These are phyloP conservation scores for Caloenas nicobarica DNA, from an alignment of 2,113 vertebrate species.

Conservation along the genomic window DNA sequence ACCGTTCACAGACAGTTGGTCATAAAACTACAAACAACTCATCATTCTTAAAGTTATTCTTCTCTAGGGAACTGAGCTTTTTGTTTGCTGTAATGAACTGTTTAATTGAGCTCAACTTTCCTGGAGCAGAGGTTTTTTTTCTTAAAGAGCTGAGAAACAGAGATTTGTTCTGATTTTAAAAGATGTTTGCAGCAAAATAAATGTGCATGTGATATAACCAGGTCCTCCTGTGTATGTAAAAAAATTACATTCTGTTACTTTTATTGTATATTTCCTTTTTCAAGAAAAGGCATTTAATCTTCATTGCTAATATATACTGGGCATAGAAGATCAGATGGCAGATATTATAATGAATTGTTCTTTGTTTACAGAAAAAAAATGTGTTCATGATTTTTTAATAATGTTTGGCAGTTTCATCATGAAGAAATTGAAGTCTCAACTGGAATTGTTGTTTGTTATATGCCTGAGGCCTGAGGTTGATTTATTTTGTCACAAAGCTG, in stretches of 20 bases:
- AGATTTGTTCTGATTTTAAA: background rate
- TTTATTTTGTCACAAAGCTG: conserved; percentile 6
- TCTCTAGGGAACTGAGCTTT: conserved; percentile 17
- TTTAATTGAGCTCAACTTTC: conserved; percentile 24
- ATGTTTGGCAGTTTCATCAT: conserved; percentile 8
- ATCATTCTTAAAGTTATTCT: conserved; percentile 4
- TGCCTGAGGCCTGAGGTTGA: background rate
- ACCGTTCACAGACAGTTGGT: background rate
- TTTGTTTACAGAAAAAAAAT: conserved; percentile 36
- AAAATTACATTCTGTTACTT: background rate
- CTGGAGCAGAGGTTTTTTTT: background rate
- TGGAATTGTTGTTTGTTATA: background rate
- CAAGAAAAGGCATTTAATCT: conserved; percentile 3
- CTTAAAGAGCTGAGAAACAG: background rate
- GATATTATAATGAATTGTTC: conserved; percentile 13
- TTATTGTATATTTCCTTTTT: background rate
- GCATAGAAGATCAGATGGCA: background rate
- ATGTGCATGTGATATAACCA: background rate
- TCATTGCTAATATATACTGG: background rate
- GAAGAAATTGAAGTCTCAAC: conserved; percentile 1
- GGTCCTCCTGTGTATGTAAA: background rate
- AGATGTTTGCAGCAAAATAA: background rate
- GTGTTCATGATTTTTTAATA: conserved; percentile 47
- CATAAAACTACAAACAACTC: conserved; percentile 26
- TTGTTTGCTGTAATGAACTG: conserved; percentile 54